phyloP scores from a whole-genome alignment of 30 jellyfish, hydroid and myxozoan species.

The Pelagia noctiluca region DNA sequence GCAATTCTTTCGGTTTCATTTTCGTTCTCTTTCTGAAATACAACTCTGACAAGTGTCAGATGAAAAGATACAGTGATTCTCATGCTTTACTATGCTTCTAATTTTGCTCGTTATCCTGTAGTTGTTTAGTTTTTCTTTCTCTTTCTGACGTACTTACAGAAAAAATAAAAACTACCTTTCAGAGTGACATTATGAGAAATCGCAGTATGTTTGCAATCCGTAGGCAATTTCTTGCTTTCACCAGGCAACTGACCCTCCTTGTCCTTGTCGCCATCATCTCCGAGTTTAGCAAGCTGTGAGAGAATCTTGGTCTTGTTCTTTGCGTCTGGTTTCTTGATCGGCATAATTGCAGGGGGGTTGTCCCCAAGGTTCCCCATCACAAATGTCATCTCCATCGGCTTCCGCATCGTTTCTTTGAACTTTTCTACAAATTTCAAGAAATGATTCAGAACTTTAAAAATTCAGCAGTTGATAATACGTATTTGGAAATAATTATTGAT shows the following conservation, averaged over 20 bases:
- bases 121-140: no score
- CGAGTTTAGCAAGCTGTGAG: conserved; percentile 21
- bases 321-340: conserved; percentile 10
- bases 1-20: no score
- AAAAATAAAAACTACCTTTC: conserved; percentile 55
- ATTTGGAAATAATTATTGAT: no score
- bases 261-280: conserved; percentile 14
- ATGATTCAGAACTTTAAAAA: no score
- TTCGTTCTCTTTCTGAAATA: no score
- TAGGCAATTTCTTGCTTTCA: conserved; percentile 12
- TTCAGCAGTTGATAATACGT: no score
- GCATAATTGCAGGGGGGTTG: conserved; percentile 10
- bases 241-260: conserved; percentile 55
- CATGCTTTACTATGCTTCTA: no score
- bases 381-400: conserved; percentile 55
- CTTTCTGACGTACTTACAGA: no score
- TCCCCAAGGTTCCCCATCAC: conserved; percentile 64
- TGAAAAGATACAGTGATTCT: no score
- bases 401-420: conserved; percentile 52
- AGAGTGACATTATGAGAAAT: conserved; percentile 83
- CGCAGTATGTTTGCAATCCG: conserved; percentile 70
- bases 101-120: no score
- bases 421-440: conserved; percentile 19
- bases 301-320: neutral
- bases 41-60: no score